These are phyloP conservation scores for Parauchenoglanis ngamensis DNA, from an alignment of 2,797 vertebrate species.

Conservation along the genomic window DNA sequence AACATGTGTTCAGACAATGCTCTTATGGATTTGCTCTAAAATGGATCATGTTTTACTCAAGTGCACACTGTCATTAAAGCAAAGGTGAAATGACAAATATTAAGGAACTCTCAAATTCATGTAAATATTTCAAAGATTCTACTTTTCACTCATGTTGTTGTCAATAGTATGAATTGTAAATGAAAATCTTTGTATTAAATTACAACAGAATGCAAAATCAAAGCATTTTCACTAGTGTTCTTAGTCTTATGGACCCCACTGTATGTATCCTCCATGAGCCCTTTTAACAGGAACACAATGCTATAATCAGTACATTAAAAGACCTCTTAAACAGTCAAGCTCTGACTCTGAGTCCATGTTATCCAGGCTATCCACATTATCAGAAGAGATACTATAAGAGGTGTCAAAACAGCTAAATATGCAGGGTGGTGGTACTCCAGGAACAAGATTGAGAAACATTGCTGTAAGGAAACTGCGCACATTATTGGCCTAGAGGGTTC, in stretches of 20 bases:
- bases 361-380: not conserved
- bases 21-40: not conserved
- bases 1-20: not conserved
- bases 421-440: not conserved
- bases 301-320: not conserved
- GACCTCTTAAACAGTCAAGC: not conserved
- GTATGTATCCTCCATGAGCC: not conserved
- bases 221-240: not conserved
- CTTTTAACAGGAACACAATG: not conserved
- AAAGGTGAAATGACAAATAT: too few species aligned
- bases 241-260: not conserved
- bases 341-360: not conserved
- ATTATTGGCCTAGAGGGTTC: conserved; percentile 39
- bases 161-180: not conserved
- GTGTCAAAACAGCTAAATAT: not conserved
- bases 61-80: too few species aligned
- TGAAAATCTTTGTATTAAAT: not conserved
- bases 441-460: not conserved
- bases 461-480: conserved; percentile 49
- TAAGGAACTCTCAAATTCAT: too few species aligned
- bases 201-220: not conserved
- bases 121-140: too few species aligned
- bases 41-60: too few species aligned
- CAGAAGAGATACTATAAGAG: not conserved
- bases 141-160: not conserved